Evolutionary conservation across 2,888 invertebrate genomes (phyloP).

Genomic region (Drosophila tanythrix): DNA sequence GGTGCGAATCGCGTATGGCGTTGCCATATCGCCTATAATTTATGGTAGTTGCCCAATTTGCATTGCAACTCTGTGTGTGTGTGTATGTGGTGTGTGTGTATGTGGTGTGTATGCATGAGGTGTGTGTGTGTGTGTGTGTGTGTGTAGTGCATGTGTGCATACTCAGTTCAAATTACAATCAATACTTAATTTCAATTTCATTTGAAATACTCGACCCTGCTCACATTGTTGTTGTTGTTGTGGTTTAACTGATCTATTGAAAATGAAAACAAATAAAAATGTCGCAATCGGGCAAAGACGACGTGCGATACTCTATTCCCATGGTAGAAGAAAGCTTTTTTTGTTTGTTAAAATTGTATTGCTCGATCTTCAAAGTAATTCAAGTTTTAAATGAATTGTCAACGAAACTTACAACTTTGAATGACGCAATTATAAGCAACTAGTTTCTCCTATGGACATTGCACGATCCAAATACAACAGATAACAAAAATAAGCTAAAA

Average conservation of each 20-base stretch:
- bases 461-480: neutral
- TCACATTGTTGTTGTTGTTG: constrained; percentile 11
- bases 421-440: neutral
- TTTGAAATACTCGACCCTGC: constrained; percentile 49
- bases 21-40: constrained; percentile 60
- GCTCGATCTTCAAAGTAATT: neutral
- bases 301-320: neutral
- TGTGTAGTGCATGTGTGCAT: constrained; percentile 1
- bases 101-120: constrained; percentile 17
- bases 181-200: constrained; percentile 72
- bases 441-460: neutral
- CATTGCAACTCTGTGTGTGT: constrained; percentile 18
- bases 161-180: constrained; percentile 64
- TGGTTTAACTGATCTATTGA: constrained; percentile 31
- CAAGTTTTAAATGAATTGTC: neutral
- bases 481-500: constrained; percentile 6
- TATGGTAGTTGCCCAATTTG: constrained; percentile 54
- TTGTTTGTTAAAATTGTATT: neutral
- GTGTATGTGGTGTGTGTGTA: constrained; percentile 13
- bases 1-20: constrained; percentile 40
- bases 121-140: constrained; percentile 19
- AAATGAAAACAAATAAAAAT: constrained; percentile 30
- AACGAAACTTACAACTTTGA: neutral
- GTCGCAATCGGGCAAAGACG: neutral
- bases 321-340: neutral